Evolutionary conservation across 2,113 vertebrate species (phyloP), one percentile per base, ranked within the genome.

Genomic region (Odontesthes bonariensis): DNA sequence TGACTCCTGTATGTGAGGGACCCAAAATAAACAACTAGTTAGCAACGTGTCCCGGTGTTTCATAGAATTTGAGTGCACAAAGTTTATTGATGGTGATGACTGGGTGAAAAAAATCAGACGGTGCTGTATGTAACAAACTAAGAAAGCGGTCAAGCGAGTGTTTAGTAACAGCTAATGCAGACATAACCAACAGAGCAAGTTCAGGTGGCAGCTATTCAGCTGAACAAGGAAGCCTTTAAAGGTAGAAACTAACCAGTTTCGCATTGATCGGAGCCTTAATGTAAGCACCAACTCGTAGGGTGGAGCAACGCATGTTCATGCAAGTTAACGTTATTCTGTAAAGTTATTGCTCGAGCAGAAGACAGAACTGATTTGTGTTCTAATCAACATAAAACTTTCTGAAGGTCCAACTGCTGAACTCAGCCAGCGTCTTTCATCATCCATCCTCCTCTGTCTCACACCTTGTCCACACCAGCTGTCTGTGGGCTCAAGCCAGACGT

Each of bases 401-500:
- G 44, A 27, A 22, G 33, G 19, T n/a, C 5, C 40, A n/a, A n/a
- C 55, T 9, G 19, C 62, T 49, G 22, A 66, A 52, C 10, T 3
- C 47, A 49, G 44, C 16, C 44, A 49, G 23, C 61, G 19, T 19
- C 17, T 9, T 31, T 47, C 51, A 40, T 8, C 31, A n/a, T 69
- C 27, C 13, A 11, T 49, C 60, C 40, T 62, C 54, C 33, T 14
- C 38, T n/a, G 32, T 56, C 32, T 57, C 62, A 69, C 71, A 51
- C 32, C 55, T 53, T 63, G 55, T 78, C 70, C 32, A 57, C 57
- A 65, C 17, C 27, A 20, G 20, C 53, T 23, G 47, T 78, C 52
- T 51, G 27, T 20, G 23, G n/a, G 53, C 47, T 35, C 23, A 2
- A 51, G 17, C 32, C 19, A 17, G 46, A 61, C 20, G 16, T 66